phyloP scores from a whole-genome alignment of 1,140 invertebrate species.

The Drosophila melanica region DNA sequence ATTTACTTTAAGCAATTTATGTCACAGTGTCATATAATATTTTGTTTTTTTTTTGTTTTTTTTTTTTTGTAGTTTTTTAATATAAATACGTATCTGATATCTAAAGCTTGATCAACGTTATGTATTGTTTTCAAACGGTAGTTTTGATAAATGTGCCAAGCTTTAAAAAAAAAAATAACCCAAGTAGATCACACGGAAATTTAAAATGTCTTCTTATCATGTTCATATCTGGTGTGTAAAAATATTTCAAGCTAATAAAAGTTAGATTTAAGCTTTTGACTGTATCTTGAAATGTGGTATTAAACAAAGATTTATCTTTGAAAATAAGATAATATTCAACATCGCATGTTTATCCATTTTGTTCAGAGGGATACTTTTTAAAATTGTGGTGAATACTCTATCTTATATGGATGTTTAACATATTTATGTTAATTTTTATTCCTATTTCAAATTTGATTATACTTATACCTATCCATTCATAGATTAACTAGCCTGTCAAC shows the following conservation, averaged over 20 bases:
- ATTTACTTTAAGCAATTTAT: conserved; percentile 6
- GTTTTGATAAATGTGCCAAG: background rate
- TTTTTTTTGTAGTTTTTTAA: background rate
- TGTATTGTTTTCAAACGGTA: conserved; percentile 3
- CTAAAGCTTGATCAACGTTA: conserved; percentile 5
- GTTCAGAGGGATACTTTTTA: too few species aligned
- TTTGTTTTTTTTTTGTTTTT: background rate
- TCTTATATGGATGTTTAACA: too few species aligned
- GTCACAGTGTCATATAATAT: conserved; percentile 6
- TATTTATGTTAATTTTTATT: too few species aligned
- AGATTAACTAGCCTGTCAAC: too few species aligned
- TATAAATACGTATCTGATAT: background rate
- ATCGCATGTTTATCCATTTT: too few species aligned
- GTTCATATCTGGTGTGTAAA: background rate
- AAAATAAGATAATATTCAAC: too few species aligned
- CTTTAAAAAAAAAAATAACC: background rate
- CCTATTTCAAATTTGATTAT: too few species aligned
- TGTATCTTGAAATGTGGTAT: background rate
- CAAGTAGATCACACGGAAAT: background rate
- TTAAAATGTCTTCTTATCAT: background rate
- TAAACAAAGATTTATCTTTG: too few species aligned
- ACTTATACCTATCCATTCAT: too few species aligned
- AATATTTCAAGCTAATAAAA: background rate
- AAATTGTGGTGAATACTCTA: too few species aligned
- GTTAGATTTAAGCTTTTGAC: background rate